Base-by-base conservation (phyloP, 92 coral and sea anemone genomes). In the Diadumene lineata region DNA sequence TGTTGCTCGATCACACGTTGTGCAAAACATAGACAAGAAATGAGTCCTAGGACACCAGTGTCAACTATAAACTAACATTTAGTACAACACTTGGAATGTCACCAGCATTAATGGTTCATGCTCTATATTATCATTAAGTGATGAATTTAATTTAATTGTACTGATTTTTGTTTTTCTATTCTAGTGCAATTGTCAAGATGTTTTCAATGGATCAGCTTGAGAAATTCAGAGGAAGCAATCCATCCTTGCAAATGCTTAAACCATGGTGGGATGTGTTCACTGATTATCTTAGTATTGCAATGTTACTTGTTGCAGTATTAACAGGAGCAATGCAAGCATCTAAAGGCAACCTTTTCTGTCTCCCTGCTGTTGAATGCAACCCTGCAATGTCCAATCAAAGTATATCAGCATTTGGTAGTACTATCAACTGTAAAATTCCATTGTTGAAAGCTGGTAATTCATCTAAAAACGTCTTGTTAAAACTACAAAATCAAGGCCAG, bases 251-350 rank as follows among this genome's bases (percentile, higher is more conserved):
- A 60, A 27, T 85, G 7, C 26, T 85, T 31, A 85, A 81, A 68
- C 86, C 90, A 26, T 69, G 81, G 72, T 85, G 86, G 86, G 81
- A 76, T 30, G 70, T 81, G 7, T 29, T 81, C 27, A 68, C 86
- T 26, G 90, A 80, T 34, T 85, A 85, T 38, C 82, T 85, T 38
- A 70, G 65, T 27, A 55, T 60, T 2, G 75, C 65, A 43, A 21
- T 80, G 69, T 27, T 74, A 51, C 18, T 69, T 27, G 8, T 69
- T 21, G 65, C 86, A 63, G n/a, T 85, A 25, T 23, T 80, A 58
- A 17, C 77, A 31, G 86, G 86, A 7, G 79, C 73, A 2, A 48
- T 80, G 82, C 78, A 80, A 69, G 70, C 70, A 43, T 58, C 82
- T 7, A 69, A 34, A 18, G 77, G 73, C 62, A 46, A 46, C 16